phyloP scores from a whole-genome alignment of 2,888 invertebrate species.

The Drosophila anceps region DNA sequence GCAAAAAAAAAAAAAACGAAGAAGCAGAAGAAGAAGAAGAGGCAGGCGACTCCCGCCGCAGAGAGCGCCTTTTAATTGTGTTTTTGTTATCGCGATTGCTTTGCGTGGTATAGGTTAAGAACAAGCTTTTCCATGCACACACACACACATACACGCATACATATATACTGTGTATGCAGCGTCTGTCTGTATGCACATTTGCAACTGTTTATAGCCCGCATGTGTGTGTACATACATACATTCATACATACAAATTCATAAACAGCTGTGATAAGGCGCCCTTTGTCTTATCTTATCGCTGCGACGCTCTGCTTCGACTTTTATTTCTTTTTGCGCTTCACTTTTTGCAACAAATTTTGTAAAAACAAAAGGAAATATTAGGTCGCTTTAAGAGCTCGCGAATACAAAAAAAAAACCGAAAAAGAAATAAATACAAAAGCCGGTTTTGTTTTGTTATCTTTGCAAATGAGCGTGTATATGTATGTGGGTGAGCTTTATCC shows the following conservation, averaged over 20 bases:
- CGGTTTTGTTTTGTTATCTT: conserved; percentile 67
- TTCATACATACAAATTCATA: conserved; percentile 21
- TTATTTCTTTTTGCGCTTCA: conserved; percentile 21
- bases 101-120: conserved; percentile 72
- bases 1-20: neutral
- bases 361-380: conserved; percentile 59
- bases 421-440: conserved; percentile 48
- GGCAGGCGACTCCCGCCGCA: conserved; percentile 6
- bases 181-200: conserved; percentile 8
- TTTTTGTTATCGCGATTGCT: conserved; percentile 57
- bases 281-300: conserved; percentile 64
- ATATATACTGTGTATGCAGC: neutral
- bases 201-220: conserved; percentile 21
- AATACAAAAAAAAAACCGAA: conserved; percentile 29
- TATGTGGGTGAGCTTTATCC: conserved; percentile 71
- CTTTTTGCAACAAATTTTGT: conserved; percentile 54
- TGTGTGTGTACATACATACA: neutral
- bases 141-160: conserved; percentile 1
- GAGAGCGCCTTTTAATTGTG: conserved; percentile 61
- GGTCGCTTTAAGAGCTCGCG: conserved; percentile 55
- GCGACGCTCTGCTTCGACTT: neutral
- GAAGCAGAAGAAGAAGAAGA: neutral
- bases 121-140: conserved; percentile 48
- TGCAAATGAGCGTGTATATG: conserved; percentile 64
- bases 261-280: conserved; percentile 62